Evolutionary conservation across 2,113 vertebrate species (phyloP).

Genomic region (Thermophis baileyi): DNA sequence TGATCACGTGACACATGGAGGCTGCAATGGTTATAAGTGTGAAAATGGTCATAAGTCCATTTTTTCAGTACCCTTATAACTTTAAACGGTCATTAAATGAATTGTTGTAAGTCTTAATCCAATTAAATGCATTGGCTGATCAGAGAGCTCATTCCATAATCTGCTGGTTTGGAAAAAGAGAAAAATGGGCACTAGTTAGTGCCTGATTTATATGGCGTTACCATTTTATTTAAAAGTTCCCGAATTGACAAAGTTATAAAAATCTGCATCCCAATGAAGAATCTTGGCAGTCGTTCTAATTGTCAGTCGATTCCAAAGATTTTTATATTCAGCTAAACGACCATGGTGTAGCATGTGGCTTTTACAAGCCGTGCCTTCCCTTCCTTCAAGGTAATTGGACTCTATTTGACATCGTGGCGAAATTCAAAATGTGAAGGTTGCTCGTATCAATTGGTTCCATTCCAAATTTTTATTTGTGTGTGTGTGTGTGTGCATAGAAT

Average conservation of each 20-base stretch:
- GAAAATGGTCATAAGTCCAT: not conserved
- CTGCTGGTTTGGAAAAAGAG: not conserved
- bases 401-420: not conserved
- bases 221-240: slow-evolving; percentile 20
- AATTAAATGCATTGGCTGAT: not conserved
- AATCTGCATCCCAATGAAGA: not conserved
- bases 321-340: not conserved
- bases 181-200: not conserved
- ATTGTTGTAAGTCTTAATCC: not conserved
- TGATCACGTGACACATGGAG: not conserved
- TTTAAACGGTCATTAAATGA: not conserved
- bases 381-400: slow-evolving; percentile 12
- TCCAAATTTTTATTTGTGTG: too few species aligned
- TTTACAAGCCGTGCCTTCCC: not conserved
- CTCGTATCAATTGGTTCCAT: slow-evolving; percentile 13
- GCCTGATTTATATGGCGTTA: not conserved
- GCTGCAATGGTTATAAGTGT: not conserved
- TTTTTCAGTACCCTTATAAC: not conserved
- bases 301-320: slow-evolving; percentile 9
- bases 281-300: not conserved
- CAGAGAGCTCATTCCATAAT: not conserved
- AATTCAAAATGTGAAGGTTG: slow-evolving; percentile 36
- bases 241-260: not conserved
- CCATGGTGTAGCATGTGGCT: not conserved
- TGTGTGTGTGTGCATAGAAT: too few species aligned